phyloP scores from a whole-genome alignment of 1,140 invertebrate species.

The Meteorus sp. region DNA sequence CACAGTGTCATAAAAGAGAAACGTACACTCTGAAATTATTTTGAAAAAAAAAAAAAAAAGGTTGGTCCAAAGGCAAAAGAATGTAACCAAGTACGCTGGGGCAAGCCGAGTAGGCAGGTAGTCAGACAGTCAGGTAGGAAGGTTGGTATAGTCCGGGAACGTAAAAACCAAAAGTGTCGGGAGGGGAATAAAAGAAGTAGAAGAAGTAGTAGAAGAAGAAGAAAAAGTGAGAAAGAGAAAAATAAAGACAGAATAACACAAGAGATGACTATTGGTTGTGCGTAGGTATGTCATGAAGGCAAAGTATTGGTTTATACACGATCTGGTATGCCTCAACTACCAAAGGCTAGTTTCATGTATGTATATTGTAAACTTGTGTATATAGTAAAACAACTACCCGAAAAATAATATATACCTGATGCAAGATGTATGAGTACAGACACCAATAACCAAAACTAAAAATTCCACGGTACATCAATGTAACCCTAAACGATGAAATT shows the following conservation, averaged over 20 bases:
- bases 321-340: too few relatives aligned
- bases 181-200: constrained; percentile 1
- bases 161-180: constrained; percentile 6
- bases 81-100: constrained; percentile 14
- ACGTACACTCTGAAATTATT: too few relatives aligned
- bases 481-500: too few relatives aligned
- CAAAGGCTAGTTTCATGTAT: too few relatives aligned
- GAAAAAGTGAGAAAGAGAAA: constrained; percentile 18
- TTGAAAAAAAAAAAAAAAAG: neutral
- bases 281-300: constrained; percentile 5
- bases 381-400: constrained; percentile 2
- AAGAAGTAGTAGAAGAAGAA: constrained; percentile 1
- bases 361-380: neutral
- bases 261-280: constrained; percentile 9
- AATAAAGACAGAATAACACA: neutral
- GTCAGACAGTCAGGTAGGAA: neutral
- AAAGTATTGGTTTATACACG: too few relatives aligned
- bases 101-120: constrained; percentile 1
- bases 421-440: constrained; percentile 5
- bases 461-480: too few relatives aligned
- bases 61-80: constrained; percentile 6
- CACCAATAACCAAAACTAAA: too few relatives aligned
- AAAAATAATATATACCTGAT: constrained; percentile 1
- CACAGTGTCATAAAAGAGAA: too few relatives aligned
- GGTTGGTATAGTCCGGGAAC: constrained; percentile 12